Evolutionary conservation across 2,797 vertebrate species (phyloP).

Genomic region (Stomatorhinus walkeri): DNA sequence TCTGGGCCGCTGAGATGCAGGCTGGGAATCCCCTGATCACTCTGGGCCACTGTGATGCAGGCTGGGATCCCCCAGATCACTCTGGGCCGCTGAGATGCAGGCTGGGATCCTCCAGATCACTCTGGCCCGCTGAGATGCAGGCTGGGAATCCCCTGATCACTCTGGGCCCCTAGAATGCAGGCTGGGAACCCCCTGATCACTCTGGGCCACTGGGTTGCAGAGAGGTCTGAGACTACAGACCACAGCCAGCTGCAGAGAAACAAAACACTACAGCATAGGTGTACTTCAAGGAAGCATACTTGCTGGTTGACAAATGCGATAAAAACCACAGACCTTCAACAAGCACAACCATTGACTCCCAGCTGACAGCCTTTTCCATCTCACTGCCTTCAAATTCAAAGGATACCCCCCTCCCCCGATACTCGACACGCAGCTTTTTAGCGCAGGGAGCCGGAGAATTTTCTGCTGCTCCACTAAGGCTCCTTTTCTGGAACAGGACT

Average conservation of each 20-base stretch:
- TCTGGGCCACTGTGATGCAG: no score
- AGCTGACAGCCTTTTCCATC: constrained; percentile 60
- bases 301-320: constrained; percentile 40
- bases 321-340: constrained; percentile 40
- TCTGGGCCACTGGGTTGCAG: background rate
- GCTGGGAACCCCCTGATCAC: background rate
- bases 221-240: background rate
- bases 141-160: background rate
- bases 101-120: background rate
- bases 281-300: constrained; percentile 16
- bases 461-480: constrained; percentile 54
- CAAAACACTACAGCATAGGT: background rate
- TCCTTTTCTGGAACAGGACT: constrained; percentile 49
- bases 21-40: background rate
- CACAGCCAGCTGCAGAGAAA: background rate
- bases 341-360: constrained; percentile 50
- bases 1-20: no score
- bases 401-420: constrained; percentile 53
- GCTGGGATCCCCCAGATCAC: background rate
- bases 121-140: background rate
- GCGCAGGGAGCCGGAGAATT: constrained; percentile 44
- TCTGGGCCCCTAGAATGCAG: background rate
- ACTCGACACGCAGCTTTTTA: constrained; percentile 52
- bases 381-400: constrained; percentile 64
- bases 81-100: no score